phyloP scores from a whole-genome alignment of 1,140 invertebrate species.

The Zaprionus lachaisei region DNA sequence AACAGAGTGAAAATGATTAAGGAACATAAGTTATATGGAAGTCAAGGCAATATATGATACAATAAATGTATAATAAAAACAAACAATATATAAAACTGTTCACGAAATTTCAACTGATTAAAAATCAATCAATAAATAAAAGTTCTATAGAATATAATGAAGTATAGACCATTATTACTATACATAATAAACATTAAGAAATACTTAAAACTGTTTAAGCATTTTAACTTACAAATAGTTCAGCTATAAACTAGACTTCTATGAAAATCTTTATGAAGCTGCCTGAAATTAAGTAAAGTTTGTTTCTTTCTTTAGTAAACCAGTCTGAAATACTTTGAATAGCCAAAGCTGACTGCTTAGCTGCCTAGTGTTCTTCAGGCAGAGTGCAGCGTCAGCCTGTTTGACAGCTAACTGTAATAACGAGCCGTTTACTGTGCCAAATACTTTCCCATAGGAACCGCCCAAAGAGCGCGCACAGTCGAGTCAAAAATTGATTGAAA shows the following conservation, averaged over 20 bases:
- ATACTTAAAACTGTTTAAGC: not conserved
- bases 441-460: constrained; percentile 74
- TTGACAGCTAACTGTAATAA: constrained; percentile 70
- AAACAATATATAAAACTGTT: too few relatives aligned
- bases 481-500: constrained; percentile 71
- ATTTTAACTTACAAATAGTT: not conserved
- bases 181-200: not conserved
- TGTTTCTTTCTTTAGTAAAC: not conserved
- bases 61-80: too few relatives aligned
- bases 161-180: too few relatives aligned
- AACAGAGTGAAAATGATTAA: too few relatives aligned
- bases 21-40: too few relatives aligned
- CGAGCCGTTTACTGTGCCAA: constrained; percentile 76
- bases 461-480: constrained; percentile 40
- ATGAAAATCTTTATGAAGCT: not conserved
- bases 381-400: constrained; percentile 13
- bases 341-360: not conserved
- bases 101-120: not conserved
- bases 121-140: not conserved
- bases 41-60: too few relatives aligned
- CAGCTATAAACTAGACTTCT: not conserved
- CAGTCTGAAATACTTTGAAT: not conserved
- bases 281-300: not conserved
- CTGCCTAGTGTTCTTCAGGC: not conserved
- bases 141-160: not conserved